Evolutionary conservation across 1,140 invertebrate species (phyloP).

Genomic region (Bombus huntii): DNA sequence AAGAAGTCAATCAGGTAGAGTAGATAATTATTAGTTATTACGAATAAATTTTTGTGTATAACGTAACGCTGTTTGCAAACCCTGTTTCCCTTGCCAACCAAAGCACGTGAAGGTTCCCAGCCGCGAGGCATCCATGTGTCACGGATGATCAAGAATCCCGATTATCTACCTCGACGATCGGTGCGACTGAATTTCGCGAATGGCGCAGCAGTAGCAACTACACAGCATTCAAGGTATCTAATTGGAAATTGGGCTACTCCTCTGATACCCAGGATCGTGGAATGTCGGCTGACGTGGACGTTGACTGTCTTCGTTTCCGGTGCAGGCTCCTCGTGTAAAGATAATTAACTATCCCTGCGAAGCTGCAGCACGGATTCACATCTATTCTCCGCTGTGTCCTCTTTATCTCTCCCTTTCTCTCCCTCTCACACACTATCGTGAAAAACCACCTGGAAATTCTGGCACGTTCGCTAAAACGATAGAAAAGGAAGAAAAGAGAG

Average conservation of each 20-base stretch:
- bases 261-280: conserved; percentile 64
- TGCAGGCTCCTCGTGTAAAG: conserved; percentile 65
- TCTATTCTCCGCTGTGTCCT: conserved; percentile 40
- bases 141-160: conserved; percentile 1
- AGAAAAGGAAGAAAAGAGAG: background rate
- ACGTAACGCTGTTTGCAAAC: no score
- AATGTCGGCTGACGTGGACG: conserved; percentile 28
- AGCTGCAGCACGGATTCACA: conserved; percentile 58
- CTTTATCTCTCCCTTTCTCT: background rate
- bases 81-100: no score
- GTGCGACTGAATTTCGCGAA: conserved; percentile 4
- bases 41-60: no score
- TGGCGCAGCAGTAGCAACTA: conserved; percentile 26
- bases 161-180: background rate
- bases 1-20: no score
- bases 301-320: conserved; percentile 56
- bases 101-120: background rate
- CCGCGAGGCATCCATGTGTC: background rate
- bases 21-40: no score
- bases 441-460: background rate
- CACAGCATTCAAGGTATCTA: conserved; percentile 45
- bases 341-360: conserved; percentile 67
- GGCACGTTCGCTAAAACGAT: background rate
- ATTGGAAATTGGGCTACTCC: conserved; percentile 44
- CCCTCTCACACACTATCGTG: background rate